phyloP scores from a whole-genome alignment of 1,140 invertebrate species.

The Gryllus bimaculatus region DNA sequence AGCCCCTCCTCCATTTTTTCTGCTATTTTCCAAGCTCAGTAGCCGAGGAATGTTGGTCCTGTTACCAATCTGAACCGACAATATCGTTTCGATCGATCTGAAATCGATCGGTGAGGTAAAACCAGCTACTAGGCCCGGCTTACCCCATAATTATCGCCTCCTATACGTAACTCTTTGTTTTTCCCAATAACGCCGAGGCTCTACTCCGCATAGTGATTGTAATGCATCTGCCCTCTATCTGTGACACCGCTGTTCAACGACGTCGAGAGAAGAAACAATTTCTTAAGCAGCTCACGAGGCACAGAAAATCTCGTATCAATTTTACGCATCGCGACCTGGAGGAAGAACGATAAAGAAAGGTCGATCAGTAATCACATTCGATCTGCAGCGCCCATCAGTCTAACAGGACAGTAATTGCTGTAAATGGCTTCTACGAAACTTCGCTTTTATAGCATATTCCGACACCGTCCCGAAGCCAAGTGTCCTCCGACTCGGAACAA shows the following conservation, averaged over 20 bases:
- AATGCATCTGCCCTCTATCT: too few species aligned
- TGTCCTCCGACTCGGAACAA: not conserved
- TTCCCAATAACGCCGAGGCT: not conserved
- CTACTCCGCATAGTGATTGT: too few species aligned
- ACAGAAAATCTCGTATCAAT: not conserved
- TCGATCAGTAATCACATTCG: not conserved
- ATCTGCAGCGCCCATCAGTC: not conserved
- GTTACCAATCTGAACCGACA: too few species aligned
- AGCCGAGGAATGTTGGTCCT: too few species aligned
- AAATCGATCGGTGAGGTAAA: too few species aligned
- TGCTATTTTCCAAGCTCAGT: too few species aligned
- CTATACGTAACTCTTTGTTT: not conserved
- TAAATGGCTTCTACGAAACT: not conserved
- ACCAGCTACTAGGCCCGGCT: not conserved
- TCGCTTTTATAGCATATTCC: not conserved
- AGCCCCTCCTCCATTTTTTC: too few species aligned
- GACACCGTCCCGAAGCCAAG: not conserved
- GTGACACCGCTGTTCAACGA: too few species aligned
- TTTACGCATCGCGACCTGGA: not conserved
- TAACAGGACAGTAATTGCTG: not conserved
- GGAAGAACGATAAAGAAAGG: not conserved
- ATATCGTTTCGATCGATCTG: too few species aligned
- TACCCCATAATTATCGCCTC: not conserved
- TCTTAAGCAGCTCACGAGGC: not conserved
- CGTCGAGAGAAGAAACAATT: not conserved